Evolutionary conservation across 2,888 invertebrate genomes (phyloP).

Genomic region (Scaptomyza reducta): DNA sequence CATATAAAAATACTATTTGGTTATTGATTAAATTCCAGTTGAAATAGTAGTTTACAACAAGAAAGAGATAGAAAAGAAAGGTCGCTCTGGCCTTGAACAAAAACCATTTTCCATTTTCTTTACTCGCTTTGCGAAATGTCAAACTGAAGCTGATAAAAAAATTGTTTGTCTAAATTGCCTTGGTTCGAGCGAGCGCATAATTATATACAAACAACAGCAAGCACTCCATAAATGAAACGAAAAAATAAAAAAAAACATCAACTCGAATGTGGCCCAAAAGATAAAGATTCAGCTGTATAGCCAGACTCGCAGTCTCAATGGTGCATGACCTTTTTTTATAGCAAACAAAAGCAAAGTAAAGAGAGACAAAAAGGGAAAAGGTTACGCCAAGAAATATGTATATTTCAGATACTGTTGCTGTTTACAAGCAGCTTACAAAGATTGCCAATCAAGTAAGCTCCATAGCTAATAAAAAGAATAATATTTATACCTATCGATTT

Average conservation of each 20-base stretch:
- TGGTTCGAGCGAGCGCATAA: slow-evolving; percentile 65
- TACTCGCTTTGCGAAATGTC: slow-evolving; percentile 24
- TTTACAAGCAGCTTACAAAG: slow-evolving; percentile 20
- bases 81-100: slow-evolving; percentile 12
- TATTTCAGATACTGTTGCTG: neutral
- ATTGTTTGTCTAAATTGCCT: slow-evolving; percentile 45
- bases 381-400: slow-evolving; percentile 16
- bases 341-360: slow-evolving; percentile 21
- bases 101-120: neutral
- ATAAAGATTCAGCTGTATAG: slow-evolving; percentile 32
- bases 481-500: slow-evolving; percentile 16
- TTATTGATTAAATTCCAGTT: slow-evolving; percentile 2
- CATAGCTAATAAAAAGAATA: neutral
- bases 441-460: slow-evolving; percentile 1
- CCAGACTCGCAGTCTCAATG: slow-evolving; percentile 5
- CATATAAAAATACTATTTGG: slow-evolving; percentile 56
- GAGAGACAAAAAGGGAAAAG: slow-evolving; percentile 17
- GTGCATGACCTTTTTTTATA: slow-evolving; percentile 47
- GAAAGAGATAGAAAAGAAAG: neutral
- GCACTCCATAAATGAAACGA: slow-evolving; percentile 12
- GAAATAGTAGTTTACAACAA: neutral
- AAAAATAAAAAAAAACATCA: slow-evolving; percentile 12
- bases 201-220: slow-evolving; percentile 71
- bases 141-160: slow-evolving; percentile 29
- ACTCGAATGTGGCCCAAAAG: slow-evolving; percentile 43